Evolutionary conservation across 2,113 vertebrate genomes (phyloP), one percentile per base, ranked within the genome.

Genomic region (Calyptommatus sinebrachiatus): DNA sequence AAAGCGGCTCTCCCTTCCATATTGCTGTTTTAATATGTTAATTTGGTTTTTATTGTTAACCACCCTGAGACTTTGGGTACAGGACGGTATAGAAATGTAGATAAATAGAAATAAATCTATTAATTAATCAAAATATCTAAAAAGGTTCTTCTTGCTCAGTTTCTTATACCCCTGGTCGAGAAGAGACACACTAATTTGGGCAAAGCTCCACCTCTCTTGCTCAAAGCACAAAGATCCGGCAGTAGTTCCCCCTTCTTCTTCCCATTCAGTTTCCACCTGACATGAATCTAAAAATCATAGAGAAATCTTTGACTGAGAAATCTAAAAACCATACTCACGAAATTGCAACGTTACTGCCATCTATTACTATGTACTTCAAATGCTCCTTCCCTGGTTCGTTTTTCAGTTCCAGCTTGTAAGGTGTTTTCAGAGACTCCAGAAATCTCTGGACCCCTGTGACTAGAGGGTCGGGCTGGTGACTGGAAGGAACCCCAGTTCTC

Each of bases 261-360:
- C 9, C 31, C 8, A 10, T 1, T 21, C 7, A 0, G 8, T 10
- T 69, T 78, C 1, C 50, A 9, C 8, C 77, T 31, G 12, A 78
- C 81, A 28, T 2, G 45, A 61, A 79, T 57, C 71, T 8, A 24
- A 50, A n/a, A 2, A 7, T 60, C 8, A 77, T 82, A 99, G 35
- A 41, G 2, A 41, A 41, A 41, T 4, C 35, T 41, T 41, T 41
- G 2, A 22, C 29, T 0, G 70, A 2, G 41, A 12, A 61, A 79
- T 57, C 71, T 8, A 24, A 50, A n/a, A 2, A 7, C 53, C 9
- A 78, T 82, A 99, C 98, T 98, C 91, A 99, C 98, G 96, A 92
- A 91, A 99, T 98, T 0, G 98, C 98, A 84, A 99, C 97, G 57
- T 99, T 99, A 93, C 98, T 99, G 82, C 98, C 98, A 29, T 99